Evolutionary conservation across 2,113 vertebrate species (phyloP), one percentile per base, ranked within the genome.

Genomic region (Cololabis saira): DNA sequence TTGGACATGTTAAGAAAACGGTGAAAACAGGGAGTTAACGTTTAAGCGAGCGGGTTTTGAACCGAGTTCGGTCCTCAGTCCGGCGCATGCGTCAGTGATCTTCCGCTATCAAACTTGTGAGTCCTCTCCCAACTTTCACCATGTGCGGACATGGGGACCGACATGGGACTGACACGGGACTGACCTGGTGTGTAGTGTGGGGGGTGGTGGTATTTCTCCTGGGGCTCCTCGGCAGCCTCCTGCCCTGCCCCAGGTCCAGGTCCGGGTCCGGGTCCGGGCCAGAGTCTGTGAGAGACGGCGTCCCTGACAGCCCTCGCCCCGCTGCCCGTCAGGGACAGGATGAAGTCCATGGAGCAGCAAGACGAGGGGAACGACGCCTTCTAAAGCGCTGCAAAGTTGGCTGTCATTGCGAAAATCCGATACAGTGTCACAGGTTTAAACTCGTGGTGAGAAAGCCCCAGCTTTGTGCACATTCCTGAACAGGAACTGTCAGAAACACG

Each of bases 321-420:
- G 71, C 80, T 81, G 55, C 90, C 86, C n/a, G 90, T 90, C 0
- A 93, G 43, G 17, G 92, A 90, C n/a, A 78, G 37, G n/a, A 94
- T 48, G 71, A 72, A 92, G 60, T 94, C 89, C 93, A 93, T 92
- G 13, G 5, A 40, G 41, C 49, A 16, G 22, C 63, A 16, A 37
- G 49, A n/a, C 10, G 5, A 2, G 4, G 16, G 11, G 5, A 21
- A 49, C 21, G 47, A 45, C 9, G 24, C 14, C 33, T 3, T 18
- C 49, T 4, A 54, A 22, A 53, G 21, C 4, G 40, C 2, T 8
- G 1, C 5, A 41, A 61, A 42, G 18, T 0, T 13, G 4, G 30
- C 4, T 9, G 5, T 47, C 63, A 76, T 60, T 10, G 6, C 51
- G 33, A 30, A 16, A 48, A 43, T 7, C 22, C 7, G 15, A 5